These are phyloP conservation scores for Oceanodroma leucorhoa DNA, from an alignment of 2,797 vertebrate genomes.

Conservation along the genomic window DNA sequence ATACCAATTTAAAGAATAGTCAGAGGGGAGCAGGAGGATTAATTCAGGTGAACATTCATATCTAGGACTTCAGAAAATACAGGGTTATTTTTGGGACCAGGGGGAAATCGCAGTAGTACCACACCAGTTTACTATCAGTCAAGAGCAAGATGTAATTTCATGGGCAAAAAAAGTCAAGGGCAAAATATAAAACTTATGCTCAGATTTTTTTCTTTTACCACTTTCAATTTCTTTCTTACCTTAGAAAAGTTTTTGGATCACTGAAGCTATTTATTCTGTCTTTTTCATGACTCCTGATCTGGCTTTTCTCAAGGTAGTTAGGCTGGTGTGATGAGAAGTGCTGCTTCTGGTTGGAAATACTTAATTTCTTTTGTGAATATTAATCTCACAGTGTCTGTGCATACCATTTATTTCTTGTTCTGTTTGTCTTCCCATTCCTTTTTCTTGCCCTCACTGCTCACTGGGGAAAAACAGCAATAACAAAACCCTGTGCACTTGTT, in stretches of 20 bases:
- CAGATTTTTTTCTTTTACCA: background rate
- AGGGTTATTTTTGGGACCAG: background rate
- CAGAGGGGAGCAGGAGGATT: background rate
- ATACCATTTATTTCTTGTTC: background rate
- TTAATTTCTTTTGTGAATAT: background rate
- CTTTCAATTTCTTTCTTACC: background rate
- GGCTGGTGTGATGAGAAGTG: background rate
- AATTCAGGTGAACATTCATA: background rate
- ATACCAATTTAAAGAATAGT: background rate
- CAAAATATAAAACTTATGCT: background rate
- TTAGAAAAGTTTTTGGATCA: background rate
- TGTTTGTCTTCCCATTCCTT: background rate
- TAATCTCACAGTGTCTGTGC: background rate
- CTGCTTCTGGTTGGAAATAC: background rate
- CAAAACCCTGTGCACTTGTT: background rate
- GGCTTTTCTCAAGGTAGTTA: background rate
- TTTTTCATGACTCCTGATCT: background rate
- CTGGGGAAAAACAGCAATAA: background rate
- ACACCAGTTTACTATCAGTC: background rate
- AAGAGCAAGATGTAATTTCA: background rate
- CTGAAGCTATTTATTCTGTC: background rate
- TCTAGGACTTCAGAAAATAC: background rate
- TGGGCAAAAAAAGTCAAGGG: background rate
- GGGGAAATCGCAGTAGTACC: background rate
- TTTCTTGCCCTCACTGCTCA: background rate